Base-by-base conservation (phyloP, 1,140 invertebrate species). In the Dendrolimus kikuchii region DNA sequence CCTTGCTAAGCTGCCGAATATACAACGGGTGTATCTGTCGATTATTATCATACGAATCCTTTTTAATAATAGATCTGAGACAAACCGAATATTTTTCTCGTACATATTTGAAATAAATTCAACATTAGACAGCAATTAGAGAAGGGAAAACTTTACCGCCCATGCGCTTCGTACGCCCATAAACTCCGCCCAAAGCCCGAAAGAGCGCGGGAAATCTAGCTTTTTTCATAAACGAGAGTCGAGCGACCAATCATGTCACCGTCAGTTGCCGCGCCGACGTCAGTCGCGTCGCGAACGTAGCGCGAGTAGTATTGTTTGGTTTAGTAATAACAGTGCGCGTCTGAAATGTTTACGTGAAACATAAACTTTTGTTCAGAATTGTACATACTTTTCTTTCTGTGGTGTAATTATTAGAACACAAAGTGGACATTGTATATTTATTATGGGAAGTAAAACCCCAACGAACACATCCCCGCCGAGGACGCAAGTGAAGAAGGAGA, bases 401-500 rank as follows among this genome's bases (percentile, higher is more conserved):
- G 23, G 23, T 23, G 23, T 23, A 23, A 23, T 23, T 23, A 23
- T 23, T 23, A 2, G 23, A 1, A 23, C 23, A 23, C 23, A 23
- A 23, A 57, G 53, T 69, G 70, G 55, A 65, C 52, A 65, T 53
- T 66, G 38, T 49, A 61, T 53, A 50, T 49, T 59, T 23, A 71
- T 65, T 57, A 88, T 87, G 86, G 78, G 76, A 64, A 78, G 64
- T 58, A 81, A 77, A 59, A 65, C 71, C 8, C 61, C 74, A 6
- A 51, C 52, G 23, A 23, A 23, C 5, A 71, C 79, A 39, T 71
- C 81, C 40, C 77, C 86, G 37, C 73, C 77, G 5, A 68, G 74
- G 53, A 55, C 77, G 7, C 74, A 77, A 59, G 77, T 88, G 61
- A 88, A 88, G 71, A 88, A 88, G 66, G 86, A 88, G 60, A 86